Conservation (phyloP, 2,888 invertebrate genomes). For the Hylaea fasciaria region DNA sequence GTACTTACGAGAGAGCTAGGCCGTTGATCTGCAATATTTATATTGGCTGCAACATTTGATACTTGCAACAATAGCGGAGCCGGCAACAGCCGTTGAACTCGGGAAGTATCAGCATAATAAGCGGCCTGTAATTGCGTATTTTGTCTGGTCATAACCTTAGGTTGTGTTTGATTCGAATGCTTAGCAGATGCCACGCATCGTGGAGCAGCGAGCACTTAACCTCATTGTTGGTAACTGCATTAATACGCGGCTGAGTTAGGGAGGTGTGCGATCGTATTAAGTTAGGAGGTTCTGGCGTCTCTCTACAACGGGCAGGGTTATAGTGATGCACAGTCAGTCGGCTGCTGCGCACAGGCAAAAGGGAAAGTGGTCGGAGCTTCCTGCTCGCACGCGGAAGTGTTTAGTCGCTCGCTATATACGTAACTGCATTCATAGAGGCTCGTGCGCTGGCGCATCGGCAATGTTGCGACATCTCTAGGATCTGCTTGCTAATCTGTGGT, state of each 20-base stretch:
- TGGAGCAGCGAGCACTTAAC: slow-evolving; percentile 73
- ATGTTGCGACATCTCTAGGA: slow-evolving; percentile 39
- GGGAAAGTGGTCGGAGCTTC: slow-evolving; percentile 81
- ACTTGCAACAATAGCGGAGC: slow-evolving; percentile 48
- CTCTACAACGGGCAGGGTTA: slow-evolving; percentile 60
- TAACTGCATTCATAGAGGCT: slow-evolving; percentile 63
- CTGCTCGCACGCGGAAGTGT: slow-evolving; percentile 82
- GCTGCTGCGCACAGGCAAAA: slow-evolving; percentile 83
- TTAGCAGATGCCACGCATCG: slow-evolving; percentile 75
- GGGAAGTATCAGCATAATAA: slow-evolving; percentile 45
- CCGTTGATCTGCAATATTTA: slow-evolving; percentile 53
- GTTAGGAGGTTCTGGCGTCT: slow-evolving; percentile 38
- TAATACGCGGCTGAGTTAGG: slow-evolving; percentile 60
- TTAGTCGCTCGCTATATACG: slow-evolving; percentile 72
- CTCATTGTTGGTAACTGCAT: slow-evolving; percentile 78
- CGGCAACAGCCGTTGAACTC: slow-evolving; percentile 52
- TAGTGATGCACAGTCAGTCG: slow-evolving; percentile 75
- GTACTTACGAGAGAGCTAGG: slow-evolving; percentile 56
- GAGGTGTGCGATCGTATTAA: slow-evolving; percentile 38
- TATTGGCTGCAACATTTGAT: slow-evolving; percentile 54
- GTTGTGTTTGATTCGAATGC: slow-evolving; percentile 66
- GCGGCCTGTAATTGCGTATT: slow-evolving; percentile 40
- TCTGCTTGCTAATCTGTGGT: slow-evolving; percentile 7
- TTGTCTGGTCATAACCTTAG: slow-evolving; percentile 57
- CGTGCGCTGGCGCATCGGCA: slow-evolving; percentile 47